Percentiles rank a stretch among this genome's conserved stretches.
These are phyloP conservation scores for Egretta garzetta DNA, from an alignment of 2,113 vertebrate genomes.

Conservation along the genomic window DNA sequence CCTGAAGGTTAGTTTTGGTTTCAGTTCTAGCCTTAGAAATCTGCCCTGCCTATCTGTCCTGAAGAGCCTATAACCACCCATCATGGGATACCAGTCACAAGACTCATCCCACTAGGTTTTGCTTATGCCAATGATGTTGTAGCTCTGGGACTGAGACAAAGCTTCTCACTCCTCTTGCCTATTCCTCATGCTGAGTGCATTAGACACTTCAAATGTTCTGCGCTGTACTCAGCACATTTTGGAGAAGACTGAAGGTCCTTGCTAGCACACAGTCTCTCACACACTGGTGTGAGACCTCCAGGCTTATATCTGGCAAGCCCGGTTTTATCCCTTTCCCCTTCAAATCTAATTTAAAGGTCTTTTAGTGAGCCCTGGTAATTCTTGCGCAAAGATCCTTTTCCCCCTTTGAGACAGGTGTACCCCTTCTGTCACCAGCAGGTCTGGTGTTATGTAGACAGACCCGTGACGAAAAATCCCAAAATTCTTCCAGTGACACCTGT, in stretches of 20 bases:
- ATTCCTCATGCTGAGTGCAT: accelerated
- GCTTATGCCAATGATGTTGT: accelerated
- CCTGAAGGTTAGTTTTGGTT: neutral
- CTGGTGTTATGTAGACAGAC: neutral
- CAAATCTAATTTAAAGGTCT: neutral
- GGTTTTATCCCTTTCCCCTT: neutral
- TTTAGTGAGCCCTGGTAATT: neutral
- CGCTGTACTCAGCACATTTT: too few species aligned
- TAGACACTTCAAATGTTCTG: neutral
- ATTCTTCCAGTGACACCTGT: neutral
- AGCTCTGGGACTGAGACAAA: neutral
- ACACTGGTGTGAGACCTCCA: accelerated
- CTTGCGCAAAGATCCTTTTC: neutral
- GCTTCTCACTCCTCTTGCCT: neutral
- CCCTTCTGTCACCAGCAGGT: accelerated
- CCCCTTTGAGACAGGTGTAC: neutral
- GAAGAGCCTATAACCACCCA: neutral
- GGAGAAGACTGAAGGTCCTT: neutral
- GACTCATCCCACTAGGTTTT: neutral
- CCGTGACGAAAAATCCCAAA: neutral
- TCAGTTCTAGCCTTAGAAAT: neutral
- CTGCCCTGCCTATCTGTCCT: neutral
- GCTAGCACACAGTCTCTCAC: neutral
- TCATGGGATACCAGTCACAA: neutral
- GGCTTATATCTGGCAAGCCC: neutral